Percentiles rank a stretch among this genome's conserved stretches.
These are phyloP conservation scores for Dicyrtomina minuta DNA, from an alignment of 2,888 invertebrate species.

Conservation along the genomic window DNA sequence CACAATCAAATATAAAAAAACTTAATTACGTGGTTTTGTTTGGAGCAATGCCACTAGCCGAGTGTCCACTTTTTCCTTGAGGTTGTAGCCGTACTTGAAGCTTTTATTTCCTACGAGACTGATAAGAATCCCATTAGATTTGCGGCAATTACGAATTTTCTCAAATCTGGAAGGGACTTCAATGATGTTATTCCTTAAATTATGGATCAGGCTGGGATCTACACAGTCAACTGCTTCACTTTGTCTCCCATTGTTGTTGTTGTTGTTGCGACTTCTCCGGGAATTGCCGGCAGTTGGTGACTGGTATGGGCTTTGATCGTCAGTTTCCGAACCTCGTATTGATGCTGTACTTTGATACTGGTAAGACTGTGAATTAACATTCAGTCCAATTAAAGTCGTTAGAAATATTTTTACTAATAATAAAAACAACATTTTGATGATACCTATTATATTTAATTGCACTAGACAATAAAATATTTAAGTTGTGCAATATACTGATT, in stretches of 20 bases:
- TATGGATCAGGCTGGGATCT: conserved; percentile 1
- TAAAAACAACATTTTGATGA: too few species aligned
- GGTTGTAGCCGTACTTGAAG: conserved; percentile 11
- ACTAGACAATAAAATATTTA: too few species aligned
- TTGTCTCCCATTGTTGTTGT: too few species aligned
- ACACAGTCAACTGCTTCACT: background rate
- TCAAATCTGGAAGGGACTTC: conserved; percentile 13
- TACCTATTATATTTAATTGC: too few species aligned
- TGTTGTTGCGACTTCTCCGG: too few species aligned
- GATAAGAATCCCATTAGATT: conserved; percentile 1
- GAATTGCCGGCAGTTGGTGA: background rate
- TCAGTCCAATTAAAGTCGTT: too few species aligned
- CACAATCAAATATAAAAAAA: background rate
- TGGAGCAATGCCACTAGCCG: background rate
- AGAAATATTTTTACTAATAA: too few species aligned
- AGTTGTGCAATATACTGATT: too few species aligned
- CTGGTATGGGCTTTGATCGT: too few species aligned
- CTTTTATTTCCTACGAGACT: conserved; percentile 4
- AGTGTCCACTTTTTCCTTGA: background rate
- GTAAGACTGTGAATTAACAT: too few species aligned
- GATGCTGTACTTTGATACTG: too few species aligned
- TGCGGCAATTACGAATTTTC: conserved; percentile 7
- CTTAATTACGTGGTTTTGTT: background rate
- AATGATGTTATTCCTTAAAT: background rate
- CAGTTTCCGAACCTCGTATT: too few species aligned